Conservation (phyloP, 2,113 vertebrate species). For the Tachysurus fulvidraco region DNA sequence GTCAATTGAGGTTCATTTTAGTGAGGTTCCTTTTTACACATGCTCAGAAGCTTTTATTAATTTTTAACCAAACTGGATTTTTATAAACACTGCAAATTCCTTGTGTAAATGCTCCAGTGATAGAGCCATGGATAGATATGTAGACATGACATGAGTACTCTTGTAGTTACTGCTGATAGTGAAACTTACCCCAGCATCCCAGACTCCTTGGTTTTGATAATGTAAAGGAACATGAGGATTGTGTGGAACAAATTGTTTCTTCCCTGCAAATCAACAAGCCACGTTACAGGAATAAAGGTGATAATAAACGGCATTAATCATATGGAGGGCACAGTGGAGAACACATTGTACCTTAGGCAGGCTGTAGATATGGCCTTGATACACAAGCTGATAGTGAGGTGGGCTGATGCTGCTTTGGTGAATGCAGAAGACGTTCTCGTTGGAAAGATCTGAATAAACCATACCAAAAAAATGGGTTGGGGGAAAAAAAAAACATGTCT, state of each 20-base stretch:
- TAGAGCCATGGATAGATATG: not conserved
- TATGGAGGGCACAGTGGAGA: not conserved
- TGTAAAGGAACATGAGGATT: slow-evolving; percentile 93
- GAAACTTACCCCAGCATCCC: slow-evolving; percentile 93
- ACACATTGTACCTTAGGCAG: slow-evolving; percentile 84
- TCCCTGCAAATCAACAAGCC: slow-evolving; percentile 72
- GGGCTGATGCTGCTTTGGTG: slow-evolving; percentile 90
- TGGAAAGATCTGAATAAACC: slow-evolving; percentile 79
- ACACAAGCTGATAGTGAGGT: slow-evolving; percentile 93
- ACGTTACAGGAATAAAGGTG: slow-evolving; percentile 10
- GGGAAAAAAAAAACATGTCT: not conserved
- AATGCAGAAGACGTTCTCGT: slow-evolving; percentile 92
- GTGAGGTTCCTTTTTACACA: not conserved
- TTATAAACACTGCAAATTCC: not conserved
- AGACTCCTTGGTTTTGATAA: slow-evolving; percentile 94
- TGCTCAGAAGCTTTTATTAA: not conserved
- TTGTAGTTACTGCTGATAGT: not conserved
- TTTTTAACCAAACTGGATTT: not conserved
- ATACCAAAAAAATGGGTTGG: not conserved
- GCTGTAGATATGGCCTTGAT: slow-evolving; percentile 87
- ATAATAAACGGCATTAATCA: not conserved
- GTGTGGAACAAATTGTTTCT: slow-evolving; percentile 98
- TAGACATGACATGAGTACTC: not conserved
- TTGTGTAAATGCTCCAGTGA: not conserved
- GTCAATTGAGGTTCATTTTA: not conserved